These are phyloP conservation scores for Rousettus leschenaultii DNA, from an alignment of 2,113 vertebrate genomes.

Conservation along the genomic window DNA sequence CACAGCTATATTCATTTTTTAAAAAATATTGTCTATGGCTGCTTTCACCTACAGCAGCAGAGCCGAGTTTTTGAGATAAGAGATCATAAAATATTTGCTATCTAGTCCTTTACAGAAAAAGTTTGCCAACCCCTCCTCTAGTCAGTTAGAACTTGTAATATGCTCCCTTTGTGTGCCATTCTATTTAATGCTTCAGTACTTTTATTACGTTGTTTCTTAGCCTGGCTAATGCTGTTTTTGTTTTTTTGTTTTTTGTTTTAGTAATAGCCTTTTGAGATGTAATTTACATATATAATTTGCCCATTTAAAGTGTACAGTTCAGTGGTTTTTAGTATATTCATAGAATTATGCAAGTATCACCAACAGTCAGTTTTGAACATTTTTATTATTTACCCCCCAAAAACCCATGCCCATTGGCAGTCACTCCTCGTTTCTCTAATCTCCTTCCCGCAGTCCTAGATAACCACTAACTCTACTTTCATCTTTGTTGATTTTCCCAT, in stretches of 20 bases:
- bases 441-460: neutral
- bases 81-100: neutral
- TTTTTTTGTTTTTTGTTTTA: neutral
- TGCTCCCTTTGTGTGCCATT: neutral
- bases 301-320: neutral
- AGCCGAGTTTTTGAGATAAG: neutral
- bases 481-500: neutral
- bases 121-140: neutral
- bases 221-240: neutral
- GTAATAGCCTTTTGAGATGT: neutral
- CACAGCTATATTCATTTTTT: neutral
- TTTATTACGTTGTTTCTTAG: constrained; percentile 48
- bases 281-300: neutral
- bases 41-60: neutral
- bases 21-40: neutral
- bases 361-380: constrained; percentile 21
- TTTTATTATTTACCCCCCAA: neutral
- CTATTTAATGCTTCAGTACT: neutral
- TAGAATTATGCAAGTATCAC: neutral
- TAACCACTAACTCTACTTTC: neutral
- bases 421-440: neutral
- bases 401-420: neutral
- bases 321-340: neutral
- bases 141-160: neutral
- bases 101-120: neutral